phyloP scores from a whole-genome alignment of 2,113 vertebrate genomes.

The Tylochromis polylepis region DNA sequence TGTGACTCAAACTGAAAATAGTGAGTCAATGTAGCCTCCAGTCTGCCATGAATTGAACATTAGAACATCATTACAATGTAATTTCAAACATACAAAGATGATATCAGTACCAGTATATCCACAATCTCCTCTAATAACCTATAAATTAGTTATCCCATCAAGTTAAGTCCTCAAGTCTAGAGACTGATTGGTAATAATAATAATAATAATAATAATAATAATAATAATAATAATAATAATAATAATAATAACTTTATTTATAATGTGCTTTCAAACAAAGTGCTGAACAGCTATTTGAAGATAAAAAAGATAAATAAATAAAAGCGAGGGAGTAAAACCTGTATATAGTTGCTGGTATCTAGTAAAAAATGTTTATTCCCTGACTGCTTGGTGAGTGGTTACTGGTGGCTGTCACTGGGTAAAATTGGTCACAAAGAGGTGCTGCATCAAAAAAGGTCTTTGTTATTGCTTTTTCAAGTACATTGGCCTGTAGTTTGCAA shows the following conservation, averaged over 20 bases:
- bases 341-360: neutral
- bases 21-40: neutral
- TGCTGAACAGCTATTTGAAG: too few species aligned
- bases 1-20: neutral
- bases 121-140: neutral
- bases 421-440: neutral
- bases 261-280: too few species aligned
- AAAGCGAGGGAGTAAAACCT: neutral
- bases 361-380: neutral
- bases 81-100: neutral
- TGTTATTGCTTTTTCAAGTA: neutral
- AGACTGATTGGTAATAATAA: neutral
- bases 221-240: too few species aligned
- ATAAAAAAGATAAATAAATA: too few species aligned
- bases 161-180: neutral
- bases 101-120: neutral
- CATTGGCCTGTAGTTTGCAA: neutral
- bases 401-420: neutral
- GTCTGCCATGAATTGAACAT: neutral
- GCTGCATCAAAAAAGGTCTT: neutral
- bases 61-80: neutral
- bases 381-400: neutral
- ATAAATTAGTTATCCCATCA: neutral
- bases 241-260: too few species aligned
- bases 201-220: too few species aligned